Evolutionary conservation across 2,113 vertebrate species (phyloP).

Genomic region (Ceuthmochares aereus): DNA sequence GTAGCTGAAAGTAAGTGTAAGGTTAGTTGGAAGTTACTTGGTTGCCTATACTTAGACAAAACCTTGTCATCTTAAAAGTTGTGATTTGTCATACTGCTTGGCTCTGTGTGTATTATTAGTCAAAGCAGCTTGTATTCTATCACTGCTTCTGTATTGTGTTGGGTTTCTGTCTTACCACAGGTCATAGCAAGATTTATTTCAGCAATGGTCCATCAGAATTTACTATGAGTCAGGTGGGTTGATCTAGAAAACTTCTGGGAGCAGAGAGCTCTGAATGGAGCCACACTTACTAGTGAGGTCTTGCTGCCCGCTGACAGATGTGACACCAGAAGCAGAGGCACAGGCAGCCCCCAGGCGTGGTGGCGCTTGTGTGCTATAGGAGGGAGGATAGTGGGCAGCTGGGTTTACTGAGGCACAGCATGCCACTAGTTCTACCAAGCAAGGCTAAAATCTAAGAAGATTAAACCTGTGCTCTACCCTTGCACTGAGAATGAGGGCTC

Average conservation of each 20-base stretch:
- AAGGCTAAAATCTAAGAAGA: background rate
- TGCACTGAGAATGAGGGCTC: background rate
- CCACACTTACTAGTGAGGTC: fast-evolving
- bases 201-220: background rate
- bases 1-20: background rate
- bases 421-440: background rate
- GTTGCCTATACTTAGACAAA: background rate
- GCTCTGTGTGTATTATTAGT: background rate
- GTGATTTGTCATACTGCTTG: background rate
- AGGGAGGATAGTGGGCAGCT: background rate
- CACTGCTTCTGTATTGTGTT: background rate
- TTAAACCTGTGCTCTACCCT: background rate
- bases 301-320: fast-evolving
- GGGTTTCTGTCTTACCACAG: fast-evolving
- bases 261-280: background rate
- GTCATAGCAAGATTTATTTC: background rate
- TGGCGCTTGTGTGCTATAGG: background rate
- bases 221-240: background rate
- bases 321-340: background rate
- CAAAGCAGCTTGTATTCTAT: background rate
- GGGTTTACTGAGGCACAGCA: background rate
- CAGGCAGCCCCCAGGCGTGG: fast-evolving
- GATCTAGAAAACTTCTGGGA: background rate
- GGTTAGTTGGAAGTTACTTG: background rate
- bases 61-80: too few species aligned